A percentile compares a stretch with the other conserved stretches of the same genome.
Evolutionary conservation across 2,888 invertebrate species (phyloP).

Genomic region (Merodon equestris): DNA sequence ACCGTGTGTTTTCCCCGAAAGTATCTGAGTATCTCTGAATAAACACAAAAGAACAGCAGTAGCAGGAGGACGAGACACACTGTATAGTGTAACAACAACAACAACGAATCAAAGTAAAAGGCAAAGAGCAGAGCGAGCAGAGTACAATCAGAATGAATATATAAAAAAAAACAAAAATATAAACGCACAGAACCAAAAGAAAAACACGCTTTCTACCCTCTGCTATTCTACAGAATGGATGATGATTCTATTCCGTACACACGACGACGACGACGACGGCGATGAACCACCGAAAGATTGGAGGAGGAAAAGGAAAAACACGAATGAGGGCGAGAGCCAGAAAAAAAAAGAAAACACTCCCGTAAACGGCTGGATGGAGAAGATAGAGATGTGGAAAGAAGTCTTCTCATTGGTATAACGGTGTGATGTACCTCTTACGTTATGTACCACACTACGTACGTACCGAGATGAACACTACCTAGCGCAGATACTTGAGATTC

Average conservation of each 20-base stretch:
- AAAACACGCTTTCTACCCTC: slow-evolving; percentile 62
- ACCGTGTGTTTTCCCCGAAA: slow-evolving; percentile 68
- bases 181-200: slow-evolving; percentile 13
- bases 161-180: background rate
- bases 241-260: slow-evolving; percentile 64
- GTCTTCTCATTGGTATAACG: slow-evolving; percentile 67
- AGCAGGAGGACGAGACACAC: slow-evolving; percentile 46
- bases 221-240: slow-evolving; percentile 61
- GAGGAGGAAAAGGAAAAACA: slow-evolving; percentile 5
- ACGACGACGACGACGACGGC: slow-evolving; percentile 26
- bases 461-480: slow-evolving; percentile 61
- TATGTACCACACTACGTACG: slow-evolving; percentile 65
- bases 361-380: slow-evolving; percentile 58
- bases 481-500: slow-evolving; percentile 65
- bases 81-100: no score
- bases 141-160: no score
- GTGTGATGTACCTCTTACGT: slow-evolving; percentile 61
- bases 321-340: slow-evolving; percentile 15
- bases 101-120: no score
- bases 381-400: slow-evolving; percentile 58
- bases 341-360: slow-evolving; percentile 56
- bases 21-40: slow-evolving; percentile 68
- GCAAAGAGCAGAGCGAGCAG: no score
- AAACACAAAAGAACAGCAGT: slow-evolving; percentile 67
- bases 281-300: slow-evolving; percentile 37